phyloP scores from a whole-genome alignment of 1,140 invertebrate species.

The Wasmannia auropunctata region DNA sequence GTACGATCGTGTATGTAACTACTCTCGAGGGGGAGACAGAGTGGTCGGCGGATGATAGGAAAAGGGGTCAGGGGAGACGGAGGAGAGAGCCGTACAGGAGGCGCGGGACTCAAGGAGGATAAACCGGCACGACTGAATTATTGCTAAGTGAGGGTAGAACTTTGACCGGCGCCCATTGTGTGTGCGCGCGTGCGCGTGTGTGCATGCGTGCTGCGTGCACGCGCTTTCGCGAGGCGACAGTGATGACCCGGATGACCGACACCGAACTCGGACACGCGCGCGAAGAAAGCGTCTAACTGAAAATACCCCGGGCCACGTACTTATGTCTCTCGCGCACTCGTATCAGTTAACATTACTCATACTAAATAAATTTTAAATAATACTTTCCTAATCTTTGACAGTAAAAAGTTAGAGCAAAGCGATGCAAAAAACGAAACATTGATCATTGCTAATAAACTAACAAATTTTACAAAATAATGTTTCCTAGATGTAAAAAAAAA shows the following conservation, averaged over 20 bases:
- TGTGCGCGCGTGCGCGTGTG: constrained; percentile 1
- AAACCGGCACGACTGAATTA: constrained; percentile 79
- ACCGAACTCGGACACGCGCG: constrained; percentile 41
- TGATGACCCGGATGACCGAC: constrained; percentile 54
- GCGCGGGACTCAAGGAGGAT: constrained; percentile 75
- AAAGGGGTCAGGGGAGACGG: constrained; percentile 54
- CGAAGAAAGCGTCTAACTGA: constrained; percentile 52
- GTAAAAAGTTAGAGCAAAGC: background rate
- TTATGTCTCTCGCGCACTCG: background rate
- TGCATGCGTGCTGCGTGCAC: constrained; percentile 23
- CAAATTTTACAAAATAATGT: background rate
- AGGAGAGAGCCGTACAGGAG: constrained; percentile 71
- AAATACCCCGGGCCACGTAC: constrained; percentile 9
- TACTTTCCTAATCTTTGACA: background rate
- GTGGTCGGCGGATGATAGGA: constrained; percentile 30
- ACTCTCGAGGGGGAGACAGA: constrained; percentile 67
- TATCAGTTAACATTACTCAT: background rate
- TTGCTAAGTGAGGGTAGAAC: constrained; percentile 82
- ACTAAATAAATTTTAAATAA: background rate
- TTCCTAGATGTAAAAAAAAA: background rate
- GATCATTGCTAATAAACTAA: background rate
- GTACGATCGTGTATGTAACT: constrained; percentile 74
- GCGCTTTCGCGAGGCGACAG: constrained; percentile 47
- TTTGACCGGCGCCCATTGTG: constrained; percentile 71
- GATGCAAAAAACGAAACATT: background rate